Base-by-base conservation (phyloP, 2,113 vertebrate species). In the Tenrec ecaudatus region DNA sequence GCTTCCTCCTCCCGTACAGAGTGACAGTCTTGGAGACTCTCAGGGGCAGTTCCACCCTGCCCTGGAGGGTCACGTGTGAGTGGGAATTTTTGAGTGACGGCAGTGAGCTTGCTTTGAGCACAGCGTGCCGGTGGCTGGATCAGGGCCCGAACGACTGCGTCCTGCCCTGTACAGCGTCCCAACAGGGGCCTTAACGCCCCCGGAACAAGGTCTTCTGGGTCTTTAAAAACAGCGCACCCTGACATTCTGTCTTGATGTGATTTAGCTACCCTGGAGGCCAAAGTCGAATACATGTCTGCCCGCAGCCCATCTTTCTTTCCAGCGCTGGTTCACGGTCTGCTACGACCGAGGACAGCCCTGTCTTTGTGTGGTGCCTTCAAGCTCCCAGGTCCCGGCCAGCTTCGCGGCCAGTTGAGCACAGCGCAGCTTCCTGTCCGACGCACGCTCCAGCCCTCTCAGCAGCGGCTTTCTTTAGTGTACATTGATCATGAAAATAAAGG, bases 401-500 rank as follows among this genome's bases (percentile, higher is more conserved):
- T 89, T 94, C 73, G 73, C 53, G 19, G 20, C 77, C 90, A 92
- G 89, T 57, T 69, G 78, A 69, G 47, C n/a, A 22, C 78, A 87
- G 80, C 40, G 92, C 87, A 43, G 17, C 83, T 93, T 58, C 89
- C 25, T 86, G 83, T 43, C 40, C 75, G 85, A 92, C 66, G 11
- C 16, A 0, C 0, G 58, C 22, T 27, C 64, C 3, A 80, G 87
- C 47, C 17, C n/a, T 57, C 36, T 1, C 29, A 29, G 8, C 75
- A 22, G 23, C 0, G 0, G 19, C 43, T 86, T 91, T 85, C 93
- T 80, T 66, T 27, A 92, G 73, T 69, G 92, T 38, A 86, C 27
- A 6, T 38, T 93, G 57, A 86, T 92, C 78, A 11, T 91, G 25
- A 82, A 86, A 93, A 96, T 89, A 85, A 96, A 96, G 68, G 29